Conservation (phyloP, 2,888 invertebrate genomes). For the Sphaeridia pumilis region DNA sequence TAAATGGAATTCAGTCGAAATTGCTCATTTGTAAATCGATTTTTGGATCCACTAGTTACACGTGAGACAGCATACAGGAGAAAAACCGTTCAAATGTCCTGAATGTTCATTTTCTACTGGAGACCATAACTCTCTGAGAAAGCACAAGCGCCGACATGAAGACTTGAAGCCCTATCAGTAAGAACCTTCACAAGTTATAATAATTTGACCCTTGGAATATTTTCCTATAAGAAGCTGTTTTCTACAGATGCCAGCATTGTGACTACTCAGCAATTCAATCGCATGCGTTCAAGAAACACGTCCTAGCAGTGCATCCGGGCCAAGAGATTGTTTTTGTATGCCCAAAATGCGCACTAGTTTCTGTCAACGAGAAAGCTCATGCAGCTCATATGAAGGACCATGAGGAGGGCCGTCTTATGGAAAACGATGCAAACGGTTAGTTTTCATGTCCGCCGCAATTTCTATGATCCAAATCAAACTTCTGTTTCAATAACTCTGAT, state of each 20-base stretch:
- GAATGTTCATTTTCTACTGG: conserved; percentile 55
- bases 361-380: conserved; percentile 48
- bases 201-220: background rate
- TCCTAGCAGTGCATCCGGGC: conserved; percentile 42
- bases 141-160: conserved; percentile 45
- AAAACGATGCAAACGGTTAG: background rate
- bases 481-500: background rate
- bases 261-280: conserved; percentile 58
- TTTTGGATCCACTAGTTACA: conserved; percentile 45
- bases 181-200: conserved; percentile 36
- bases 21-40: no score
- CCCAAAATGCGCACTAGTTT: conserved; percentile 46
- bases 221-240: background rate
- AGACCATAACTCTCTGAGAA: conserved; percentile 60
- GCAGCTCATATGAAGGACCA: conserved; percentile 48
- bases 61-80: conserved; percentile 61
- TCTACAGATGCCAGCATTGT: conserved; percentile 56
- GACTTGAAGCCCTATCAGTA: conserved; percentile 53
- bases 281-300: conserved; percentile 50
- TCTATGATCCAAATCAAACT: background rate
- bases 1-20: no score
- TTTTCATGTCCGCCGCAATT: no score
- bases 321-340: conserved; percentile 46
- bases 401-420: conserved; percentile 41
- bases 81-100: conserved; percentile 61